A percentile compares a stretch with the other conserved stretches of the same genome.
Conservation (phyloP, 2,113 vertebrate genomes). For the Lepidiolamprologus cunningtoni region DNA sequence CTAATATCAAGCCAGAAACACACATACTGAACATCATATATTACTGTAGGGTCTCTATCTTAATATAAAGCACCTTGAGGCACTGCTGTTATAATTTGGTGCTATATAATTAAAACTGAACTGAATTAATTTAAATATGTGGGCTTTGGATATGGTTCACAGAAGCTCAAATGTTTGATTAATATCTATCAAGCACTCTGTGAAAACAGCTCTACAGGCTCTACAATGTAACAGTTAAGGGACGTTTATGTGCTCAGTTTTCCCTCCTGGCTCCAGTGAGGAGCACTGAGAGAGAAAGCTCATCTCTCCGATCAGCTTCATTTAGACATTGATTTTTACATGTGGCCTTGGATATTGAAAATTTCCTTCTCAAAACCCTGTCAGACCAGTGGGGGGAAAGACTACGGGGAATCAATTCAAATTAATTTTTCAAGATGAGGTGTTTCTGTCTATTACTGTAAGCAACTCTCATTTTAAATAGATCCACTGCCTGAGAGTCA, state of each 20-base stretch:
- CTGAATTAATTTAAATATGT: background rate
- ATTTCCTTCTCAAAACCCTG: constrained; percentile 11
- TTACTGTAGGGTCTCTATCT: background rate
- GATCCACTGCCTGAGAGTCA: constrained; percentile 23
- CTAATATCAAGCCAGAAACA: background rate
- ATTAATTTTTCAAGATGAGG: constrained; percentile 47
- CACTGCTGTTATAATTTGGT: background rate
- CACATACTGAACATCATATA: background rate
- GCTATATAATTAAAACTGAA: background rate
- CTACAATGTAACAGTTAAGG: background rate
- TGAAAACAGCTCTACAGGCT: background rate
- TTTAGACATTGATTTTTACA: constrained; percentile 40
- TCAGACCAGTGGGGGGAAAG: background rate
- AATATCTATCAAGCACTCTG: background rate
- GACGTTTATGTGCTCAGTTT: background rate
- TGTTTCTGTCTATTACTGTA: constrained; percentile 47
- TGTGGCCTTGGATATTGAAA: constrained; percentile 7
- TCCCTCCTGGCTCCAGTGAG: background rate
- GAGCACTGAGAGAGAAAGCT: background rate
- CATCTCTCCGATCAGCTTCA: constrained; percentile 13
- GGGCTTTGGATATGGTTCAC: background rate
- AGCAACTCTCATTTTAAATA: constrained; percentile 48
- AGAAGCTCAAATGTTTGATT: background rate
- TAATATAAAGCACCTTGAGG: background rate
- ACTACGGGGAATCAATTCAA: constrained; percentile 49